phyloP scores from a whole-genome alignment of 2,888 invertebrate species.

The Camponotus fellah region DNA sequence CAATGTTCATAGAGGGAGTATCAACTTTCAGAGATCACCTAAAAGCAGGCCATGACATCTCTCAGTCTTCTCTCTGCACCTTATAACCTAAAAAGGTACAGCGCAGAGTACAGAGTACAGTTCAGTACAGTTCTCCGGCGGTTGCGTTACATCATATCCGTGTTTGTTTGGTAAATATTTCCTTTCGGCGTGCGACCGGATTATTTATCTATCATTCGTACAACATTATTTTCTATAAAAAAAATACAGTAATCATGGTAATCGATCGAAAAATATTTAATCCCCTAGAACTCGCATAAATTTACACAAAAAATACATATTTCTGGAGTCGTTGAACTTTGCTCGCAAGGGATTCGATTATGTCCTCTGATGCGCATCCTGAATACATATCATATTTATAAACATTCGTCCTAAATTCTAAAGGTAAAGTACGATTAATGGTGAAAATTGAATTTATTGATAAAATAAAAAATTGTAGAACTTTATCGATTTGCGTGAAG shows the following conservation, averaged over 20 bases:
- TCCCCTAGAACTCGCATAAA: slow-evolving; percentile 17
- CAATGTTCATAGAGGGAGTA: no score
- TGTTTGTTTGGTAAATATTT: slow-evolving; percentile 79
- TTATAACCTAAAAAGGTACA: no score
- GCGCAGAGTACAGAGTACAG: no score
- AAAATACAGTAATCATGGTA: background rate
- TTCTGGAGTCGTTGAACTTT: slow-evolving; percentile 15
- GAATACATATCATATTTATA: slow-evolving; percentile 34
- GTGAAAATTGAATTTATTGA: background rate
- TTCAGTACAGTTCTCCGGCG: slow-evolving; percentile 64
- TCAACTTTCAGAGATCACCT: no score
- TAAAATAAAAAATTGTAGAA: background rate
- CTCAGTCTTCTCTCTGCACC: no score
- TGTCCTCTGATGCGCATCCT: slow-evolving; percentile 27
- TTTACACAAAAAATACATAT: slow-evolving; percentile 10
- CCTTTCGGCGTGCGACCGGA: slow-evolving; percentile 9
- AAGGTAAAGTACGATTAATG: background rate
- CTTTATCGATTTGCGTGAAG: background rate
- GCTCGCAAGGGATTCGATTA: slow-evolving; percentile 56
- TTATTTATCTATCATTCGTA: slow-evolving; percentile 4
- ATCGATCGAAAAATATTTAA: slow-evolving; percentile 16
- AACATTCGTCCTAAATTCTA: background rate
- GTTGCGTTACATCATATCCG: slow-evolving; percentile 71
- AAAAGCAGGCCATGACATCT: no score
- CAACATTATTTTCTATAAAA: background rate